Evolutionary conservation across 1,140 invertebrate genomes (phyloP).

Genomic region (Aricia agestis): DNA sequence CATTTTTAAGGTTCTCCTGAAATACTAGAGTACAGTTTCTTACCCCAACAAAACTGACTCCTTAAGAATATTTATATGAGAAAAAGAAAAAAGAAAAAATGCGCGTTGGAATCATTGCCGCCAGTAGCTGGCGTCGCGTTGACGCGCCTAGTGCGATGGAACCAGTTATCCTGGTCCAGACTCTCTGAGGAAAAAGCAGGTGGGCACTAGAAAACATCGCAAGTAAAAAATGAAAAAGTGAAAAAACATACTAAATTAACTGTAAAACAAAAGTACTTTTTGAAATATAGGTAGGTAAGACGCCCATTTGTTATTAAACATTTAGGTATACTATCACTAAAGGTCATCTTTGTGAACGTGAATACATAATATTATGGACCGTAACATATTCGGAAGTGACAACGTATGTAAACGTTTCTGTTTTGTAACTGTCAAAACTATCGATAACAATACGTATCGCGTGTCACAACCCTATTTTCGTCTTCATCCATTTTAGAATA

Average conservation of each 20-base stretch:
- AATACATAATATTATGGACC: no score
- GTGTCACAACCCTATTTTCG: neutral
- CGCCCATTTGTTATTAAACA: no score
- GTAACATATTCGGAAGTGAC: no score
- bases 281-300: no score
- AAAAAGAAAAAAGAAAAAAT: constrained; percentile 3
- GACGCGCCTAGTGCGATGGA: neutral
- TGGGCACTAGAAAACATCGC: neutral
- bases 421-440: neutral
- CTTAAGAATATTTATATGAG: neutral
- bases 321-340: no score
- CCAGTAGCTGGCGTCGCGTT: constrained; percentile 6
- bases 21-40: neutral
- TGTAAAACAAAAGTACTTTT: no score
- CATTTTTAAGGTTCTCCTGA: neutral
- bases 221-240: neutral
- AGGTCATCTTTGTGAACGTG: no score
- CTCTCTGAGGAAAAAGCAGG: constrained; percentile 10
- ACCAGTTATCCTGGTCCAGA: constrained; percentile 14
- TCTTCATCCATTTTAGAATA: no score
- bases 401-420: no score
- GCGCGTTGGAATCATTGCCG: neutral
- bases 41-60: neutral
- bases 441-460: neutral
- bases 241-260: no score